These are phyloP conservation scores for Unio pictorum DNA, from an alignment of 2,888 invertebrate genomes.

Conservation along the genomic window DNA sequence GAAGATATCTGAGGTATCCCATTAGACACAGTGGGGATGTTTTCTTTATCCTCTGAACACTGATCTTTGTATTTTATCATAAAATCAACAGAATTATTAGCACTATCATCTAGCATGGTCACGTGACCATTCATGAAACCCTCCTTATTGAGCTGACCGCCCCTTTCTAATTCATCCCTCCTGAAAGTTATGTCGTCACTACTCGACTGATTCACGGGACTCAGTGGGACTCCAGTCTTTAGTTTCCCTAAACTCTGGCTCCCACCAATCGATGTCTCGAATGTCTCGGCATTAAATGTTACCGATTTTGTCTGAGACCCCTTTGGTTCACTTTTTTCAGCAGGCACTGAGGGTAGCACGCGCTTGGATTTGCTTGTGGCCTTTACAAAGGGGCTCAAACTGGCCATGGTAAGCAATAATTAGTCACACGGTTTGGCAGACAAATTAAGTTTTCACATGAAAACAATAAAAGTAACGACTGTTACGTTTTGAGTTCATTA, in stretches of 20 bases:
- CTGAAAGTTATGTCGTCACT: constrained; percentile 21
- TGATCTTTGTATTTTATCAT: constrained; percentile 7
- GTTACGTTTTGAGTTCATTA: too few relatives aligned
- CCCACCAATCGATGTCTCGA: constrained; percentile 67
- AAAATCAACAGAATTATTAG: not conserved
- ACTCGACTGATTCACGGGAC: constrained; percentile 24
- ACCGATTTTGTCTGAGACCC: constrained; percentile 37
- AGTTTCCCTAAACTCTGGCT: constrained; percentile 56
- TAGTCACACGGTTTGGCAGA: too few relatives aligned
- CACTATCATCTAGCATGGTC: not conserved
- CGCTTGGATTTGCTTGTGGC: constrained; percentile 38
- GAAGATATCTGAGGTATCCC: not conserved
- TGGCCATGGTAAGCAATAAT: too few relatives aligned
- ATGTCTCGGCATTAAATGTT: constrained; percentile 56
- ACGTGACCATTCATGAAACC: constrained; percentile 2
- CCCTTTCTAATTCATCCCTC: constrained; percentile 10
- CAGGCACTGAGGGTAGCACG: constrained; percentile 41
- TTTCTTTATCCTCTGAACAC: constrained; percentile 14
- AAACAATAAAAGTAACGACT: too few relatives aligned
- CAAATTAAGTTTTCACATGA: too few relatives aligned
- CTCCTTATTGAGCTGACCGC: constrained; percentile 15
- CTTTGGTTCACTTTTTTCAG: constrained; percentile 24
- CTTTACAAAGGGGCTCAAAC: constrained; percentile 1
- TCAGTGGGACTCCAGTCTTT: constrained; percentile 40
- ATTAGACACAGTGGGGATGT: constrained; percentile 15